Conservation (phyloP, 2,113 vertebrate genomes). For the Todiramphus saurophagus region DNA sequence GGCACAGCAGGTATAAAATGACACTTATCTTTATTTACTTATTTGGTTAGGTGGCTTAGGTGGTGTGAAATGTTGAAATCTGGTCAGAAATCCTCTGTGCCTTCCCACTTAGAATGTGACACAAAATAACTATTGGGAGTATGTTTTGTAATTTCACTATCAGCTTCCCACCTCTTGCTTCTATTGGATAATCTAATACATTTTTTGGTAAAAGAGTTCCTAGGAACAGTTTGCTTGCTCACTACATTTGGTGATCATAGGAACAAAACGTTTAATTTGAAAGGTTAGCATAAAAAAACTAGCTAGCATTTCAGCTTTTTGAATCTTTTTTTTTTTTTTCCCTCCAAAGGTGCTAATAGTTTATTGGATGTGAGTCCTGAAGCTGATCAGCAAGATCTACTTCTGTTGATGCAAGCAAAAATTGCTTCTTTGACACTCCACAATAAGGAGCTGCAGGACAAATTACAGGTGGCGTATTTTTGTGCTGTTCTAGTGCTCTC, state of each 20-base stretch:
- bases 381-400: conserved; percentile 81
- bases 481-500: background rate
- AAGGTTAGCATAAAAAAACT: background rate
- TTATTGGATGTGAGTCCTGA: conserved; percentile 75
- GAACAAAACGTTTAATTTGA: background rate
- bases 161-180: background rate
- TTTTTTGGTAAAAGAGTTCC: background rate
- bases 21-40: background rate
- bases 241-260: background rate
- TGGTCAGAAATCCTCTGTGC: background rate
- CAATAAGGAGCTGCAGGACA: conserved; percentile 90
- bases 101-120: background rate
- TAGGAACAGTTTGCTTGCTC: background rate
- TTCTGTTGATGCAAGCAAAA: conserved; percentile 87
- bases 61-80: background rate
- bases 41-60: background rate
- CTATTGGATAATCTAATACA: background rate
- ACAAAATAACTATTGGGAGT: background rate
- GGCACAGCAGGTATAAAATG: conserved; percentile 64
- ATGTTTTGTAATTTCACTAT: background rate
- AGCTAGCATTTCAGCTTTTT: background rate
- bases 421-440: conserved; percentile 87
- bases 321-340: background rate
- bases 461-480: conserved; percentile 83
- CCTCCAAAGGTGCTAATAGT: conserved; percentile 75